phyloP scores from a whole-genome alignment of 1,140 invertebrate genomes.

The Sitobion miscanthi region DNA sequence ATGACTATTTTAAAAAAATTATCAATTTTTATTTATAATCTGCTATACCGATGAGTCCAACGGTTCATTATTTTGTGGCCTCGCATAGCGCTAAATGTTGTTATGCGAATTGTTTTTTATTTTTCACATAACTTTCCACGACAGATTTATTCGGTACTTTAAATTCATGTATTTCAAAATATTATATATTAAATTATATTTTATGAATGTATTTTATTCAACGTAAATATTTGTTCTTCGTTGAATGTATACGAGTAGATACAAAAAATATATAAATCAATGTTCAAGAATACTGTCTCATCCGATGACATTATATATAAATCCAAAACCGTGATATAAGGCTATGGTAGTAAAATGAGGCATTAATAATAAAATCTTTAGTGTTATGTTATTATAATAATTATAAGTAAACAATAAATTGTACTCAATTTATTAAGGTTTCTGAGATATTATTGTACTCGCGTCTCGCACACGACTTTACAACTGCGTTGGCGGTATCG shows the following conservation, averaged over 20 bases:
- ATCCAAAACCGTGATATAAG: not conserved
- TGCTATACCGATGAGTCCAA: not conserved
- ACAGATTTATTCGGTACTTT: not conserved
- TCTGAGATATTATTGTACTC: not conserved
- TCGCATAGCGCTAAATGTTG: not conserved
- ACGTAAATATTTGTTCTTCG: too few species aligned
- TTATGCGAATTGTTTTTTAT: not conserved
- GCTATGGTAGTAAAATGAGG: not conserved
- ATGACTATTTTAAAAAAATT: not conserved
- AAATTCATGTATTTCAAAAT: not conserved
- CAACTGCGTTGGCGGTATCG: not conserved
- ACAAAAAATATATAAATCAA: not conserved
- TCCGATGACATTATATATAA: not conserved
- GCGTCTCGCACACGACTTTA: not conserved
- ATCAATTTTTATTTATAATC: too few species aligned
- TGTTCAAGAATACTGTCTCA: not conserved
- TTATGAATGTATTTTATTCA: not conserved
- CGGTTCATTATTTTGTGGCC: not conserved
- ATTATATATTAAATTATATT: not conserved
- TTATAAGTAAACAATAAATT: not conserved
- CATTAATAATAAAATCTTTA: not conserved
- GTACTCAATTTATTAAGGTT: not conserved
- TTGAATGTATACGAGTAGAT: not conserved
- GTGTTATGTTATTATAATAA: not conserved
- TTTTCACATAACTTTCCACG: not conserved